These are phyloP conservation scores for Carcina quercana DNA, from an alignment of 2,888 invertebrate genomes.

Conservation along the genomic window DNA sequence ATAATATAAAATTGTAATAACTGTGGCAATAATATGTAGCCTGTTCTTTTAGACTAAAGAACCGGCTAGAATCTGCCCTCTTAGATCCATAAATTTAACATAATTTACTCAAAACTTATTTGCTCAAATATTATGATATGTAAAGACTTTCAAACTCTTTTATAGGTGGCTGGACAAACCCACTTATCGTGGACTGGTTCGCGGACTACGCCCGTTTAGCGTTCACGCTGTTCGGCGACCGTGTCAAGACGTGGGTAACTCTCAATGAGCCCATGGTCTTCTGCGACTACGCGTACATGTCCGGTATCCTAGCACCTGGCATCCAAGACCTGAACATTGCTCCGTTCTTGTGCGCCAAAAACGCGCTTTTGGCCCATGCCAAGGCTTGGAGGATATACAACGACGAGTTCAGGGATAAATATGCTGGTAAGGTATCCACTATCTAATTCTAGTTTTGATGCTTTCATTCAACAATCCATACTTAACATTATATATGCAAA, in stretches of 20 bases:
- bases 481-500: background rate
- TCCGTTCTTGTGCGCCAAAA: slow-evolving; percentile 75
- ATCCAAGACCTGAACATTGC: slow-evolving; percentile 46
- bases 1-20: too few species aligned
- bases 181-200: slow-evolving; percentile 72
- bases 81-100: too few species aligned
- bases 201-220: slow-evolving; percentile 72
- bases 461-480: background rate
- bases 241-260: slow-evolving; percentile 79
- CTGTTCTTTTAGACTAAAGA: too few species aligned
- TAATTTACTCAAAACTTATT: too few species aligned
- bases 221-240: slow-evolving; percentile 70
- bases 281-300: slow-evolving; percentile 47
- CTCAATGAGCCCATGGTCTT: slow-evolving; percentile 77
- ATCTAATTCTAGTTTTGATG: too few species aligned
- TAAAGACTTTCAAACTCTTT: background rate
- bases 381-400: slow-evolving; percentile 74
- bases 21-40: too few species aligned
- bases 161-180: slow-evolving; percentile 77
- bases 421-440: slow-evolving; percentile 61
- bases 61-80: too few species aligned
- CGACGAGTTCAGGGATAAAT: slow-evolving; percentile 55
- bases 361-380: slow-evolving; percentile 78
- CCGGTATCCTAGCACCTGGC: slow-evolving; percentile 43
- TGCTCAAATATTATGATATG: too few species aligned